Evolutionary conservation across 2,888 invertebrate species (phyloP).

Genomic region (Cyclophora albipunctata): DNA sequence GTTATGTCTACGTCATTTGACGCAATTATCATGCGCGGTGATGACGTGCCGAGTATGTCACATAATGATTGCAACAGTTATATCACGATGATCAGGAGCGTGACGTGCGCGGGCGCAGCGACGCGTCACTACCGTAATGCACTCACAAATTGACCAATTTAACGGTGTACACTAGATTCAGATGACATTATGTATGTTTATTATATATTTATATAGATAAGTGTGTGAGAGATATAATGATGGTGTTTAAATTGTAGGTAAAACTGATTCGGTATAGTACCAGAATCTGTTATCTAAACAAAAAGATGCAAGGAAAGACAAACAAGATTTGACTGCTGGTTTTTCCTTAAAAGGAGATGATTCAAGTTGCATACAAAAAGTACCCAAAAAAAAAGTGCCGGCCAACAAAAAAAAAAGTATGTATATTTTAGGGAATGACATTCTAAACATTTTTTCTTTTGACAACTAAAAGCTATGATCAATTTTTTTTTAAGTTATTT

Average conservation of each 20-base stretch:
- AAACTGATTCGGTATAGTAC: no score
- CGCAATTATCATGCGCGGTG: slow-evolving; percentile 40
- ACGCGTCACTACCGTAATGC: slow-evolving; percentile 42
- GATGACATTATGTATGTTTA: slow-evolving; percentile 4
- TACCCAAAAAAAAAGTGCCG: no score
- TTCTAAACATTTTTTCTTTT: no score
- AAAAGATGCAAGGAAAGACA: no score
- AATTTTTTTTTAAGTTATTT: no score
- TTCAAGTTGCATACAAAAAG: no score
- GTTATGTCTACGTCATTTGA: slow-evolving; percentile 1
- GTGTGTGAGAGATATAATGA: slow-evolving; percentile 2
- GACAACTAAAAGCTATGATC: no score
- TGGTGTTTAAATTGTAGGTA: slow-evolving; percentile 10
- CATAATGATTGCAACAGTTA: slow-evolving; percentile 64
- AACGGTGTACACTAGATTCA: slow-evolving; percentile 46
- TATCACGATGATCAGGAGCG: slow-evolving; percentile 41
- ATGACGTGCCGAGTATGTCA: slow-evolving; percentile 55
- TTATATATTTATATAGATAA: slow-evolving; percentile 1
- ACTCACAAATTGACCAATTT: slow-evolving; percentile 67
- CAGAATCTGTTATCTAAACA: no score
- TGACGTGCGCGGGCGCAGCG: slow-evolving; percentile 27
- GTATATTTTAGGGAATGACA: no score
- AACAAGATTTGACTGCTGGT: no score
- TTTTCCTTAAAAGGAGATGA: no score
- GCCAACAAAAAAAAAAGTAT: no score